phyloP scores from a whole-genome alignment of 2,113 vertebrate genomes.

The Hipposideros armiger region DNA sequence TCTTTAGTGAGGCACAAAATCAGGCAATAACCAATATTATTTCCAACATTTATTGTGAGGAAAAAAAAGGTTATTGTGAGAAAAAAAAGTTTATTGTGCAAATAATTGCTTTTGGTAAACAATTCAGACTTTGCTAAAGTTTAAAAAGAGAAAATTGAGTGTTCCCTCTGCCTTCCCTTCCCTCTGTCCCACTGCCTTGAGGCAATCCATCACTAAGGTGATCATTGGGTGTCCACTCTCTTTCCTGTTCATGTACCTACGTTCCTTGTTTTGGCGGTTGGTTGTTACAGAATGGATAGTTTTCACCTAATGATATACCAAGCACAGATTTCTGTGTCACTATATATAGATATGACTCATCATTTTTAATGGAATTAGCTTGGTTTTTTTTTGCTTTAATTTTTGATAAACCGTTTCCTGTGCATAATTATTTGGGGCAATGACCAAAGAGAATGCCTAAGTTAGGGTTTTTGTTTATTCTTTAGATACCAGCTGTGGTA shows the following conservation, averaged over 20 bases:
- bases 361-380: slow-evolving; percentile 26
- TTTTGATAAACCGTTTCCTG: neutral
- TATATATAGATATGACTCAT: neutral
- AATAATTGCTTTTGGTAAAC: slow-evolving; percentile 15
- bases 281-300: neutral
- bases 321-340: neutral
- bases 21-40: neutral
- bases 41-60: slow-evolving; percentile 40
- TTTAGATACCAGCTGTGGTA: neutral
- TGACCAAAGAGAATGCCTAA: neutral
- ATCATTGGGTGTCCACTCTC: neutral
- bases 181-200: neutral
- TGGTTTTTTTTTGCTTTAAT: neutral
- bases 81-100: neutral
- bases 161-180: neutral
- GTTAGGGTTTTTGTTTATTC: slow-evolving; percentile 10
- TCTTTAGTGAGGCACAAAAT: neutral
- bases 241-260: neutral
- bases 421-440: neutral
- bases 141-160: neutral
- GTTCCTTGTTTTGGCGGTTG: neutral
- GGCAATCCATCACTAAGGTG: neutral
- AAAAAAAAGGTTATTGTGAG: neutral
- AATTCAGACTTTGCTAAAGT: neutral
- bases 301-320: neutral